These are phyloP conservation scores for Amphipyra berbera DNA, from an alignment of 2,888 invertebrate genomes.

Conservation along the genomic window DNA sequence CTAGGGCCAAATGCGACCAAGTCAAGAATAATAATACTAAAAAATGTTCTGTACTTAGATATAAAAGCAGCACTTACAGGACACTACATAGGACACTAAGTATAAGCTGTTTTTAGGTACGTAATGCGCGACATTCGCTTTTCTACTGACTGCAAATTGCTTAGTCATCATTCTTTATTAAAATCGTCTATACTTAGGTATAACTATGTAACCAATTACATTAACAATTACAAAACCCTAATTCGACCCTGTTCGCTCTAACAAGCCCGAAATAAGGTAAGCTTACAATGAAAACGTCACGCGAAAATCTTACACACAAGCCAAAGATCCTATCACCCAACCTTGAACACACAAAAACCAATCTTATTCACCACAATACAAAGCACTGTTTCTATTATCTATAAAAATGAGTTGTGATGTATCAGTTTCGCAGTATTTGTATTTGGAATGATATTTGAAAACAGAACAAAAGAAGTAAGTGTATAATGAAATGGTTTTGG, in stretches of 20 bases:
- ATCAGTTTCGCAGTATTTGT: slow-evolving; percentile 7
- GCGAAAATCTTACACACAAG: slow-evolving; percentile 52
- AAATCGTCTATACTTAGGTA: too few relatives aligned
- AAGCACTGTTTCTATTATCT: not conserved
- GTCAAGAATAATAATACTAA: too few relatives aligned
- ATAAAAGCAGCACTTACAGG: too few relatives aligned
- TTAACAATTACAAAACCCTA: not conserved
- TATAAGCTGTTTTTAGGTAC: too few relatives aligned
- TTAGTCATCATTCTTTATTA: too few relatives aligned
- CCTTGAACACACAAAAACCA: slow-evolving; percentile 24
- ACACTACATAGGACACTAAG: too few relatives aligned
- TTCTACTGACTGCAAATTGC: too few relatives aligned
- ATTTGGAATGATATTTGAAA: slow-evolving; percentile 42
- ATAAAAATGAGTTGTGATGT: not conserved
- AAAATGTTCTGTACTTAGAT: too few relatives aligned
- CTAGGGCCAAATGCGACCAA: too few relatives aligned
- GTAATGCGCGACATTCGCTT: too few relatives aligned
- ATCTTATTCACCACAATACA: not conserved
- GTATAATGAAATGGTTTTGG: slow-evolving; percentile 33
- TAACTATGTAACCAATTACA: not conserved
- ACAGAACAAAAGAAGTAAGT: slow-evolving; percentile 27
- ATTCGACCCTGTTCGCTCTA: slow-evolving; percentile 42
- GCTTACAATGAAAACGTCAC: slow-evolving; percentile 53
- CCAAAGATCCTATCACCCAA: slow-evolving; percentile 34
- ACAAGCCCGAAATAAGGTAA: slow-evolving; percentile 59